Percentiles rank a stretch among this genome's conserved stretches.
These are phyloP conservation scores for Megamerina dolium DNA, from an alignment of 2,888 invertebrate genomes.

Conservation along the genomic window DNA sequence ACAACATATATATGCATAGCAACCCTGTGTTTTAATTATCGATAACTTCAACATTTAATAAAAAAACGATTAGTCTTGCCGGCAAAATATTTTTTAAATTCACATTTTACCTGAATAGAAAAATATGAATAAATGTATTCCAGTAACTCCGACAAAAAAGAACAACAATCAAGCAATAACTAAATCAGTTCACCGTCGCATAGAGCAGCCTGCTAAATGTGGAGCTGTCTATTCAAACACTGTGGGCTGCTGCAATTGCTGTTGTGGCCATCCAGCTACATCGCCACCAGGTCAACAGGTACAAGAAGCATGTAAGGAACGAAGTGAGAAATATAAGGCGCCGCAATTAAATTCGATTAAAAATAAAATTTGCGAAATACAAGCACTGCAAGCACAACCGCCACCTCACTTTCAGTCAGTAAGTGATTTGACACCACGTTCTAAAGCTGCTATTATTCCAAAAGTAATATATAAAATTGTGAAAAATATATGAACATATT, in stretches of 20 bases:
- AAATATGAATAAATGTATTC: not conserved
- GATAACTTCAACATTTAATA: too few species aligned
- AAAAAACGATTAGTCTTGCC: too few species aligned
- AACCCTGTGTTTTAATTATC: too few species aligned
- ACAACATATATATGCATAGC: too few species aligned
- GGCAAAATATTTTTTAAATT: too few species aligned
- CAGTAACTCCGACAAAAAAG: not conserved
- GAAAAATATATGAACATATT: too few species aligned
- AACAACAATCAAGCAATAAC: conserved; percentile 5
- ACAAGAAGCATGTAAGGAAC: conserved; percentile 7
- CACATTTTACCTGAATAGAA: not conserved
- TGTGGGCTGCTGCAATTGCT: not conserved
- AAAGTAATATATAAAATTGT: conserved; percentile 28
- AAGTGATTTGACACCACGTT: conserved; percentile 23
- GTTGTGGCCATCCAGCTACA: not conserved
- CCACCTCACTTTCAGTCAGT: conserved; percentile 3
- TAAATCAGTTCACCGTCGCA: conserved; percentile 58
- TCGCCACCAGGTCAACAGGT: not conserved
- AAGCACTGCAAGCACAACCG: conserved; percentile 17
- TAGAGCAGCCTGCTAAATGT: conserved; percentile 19
- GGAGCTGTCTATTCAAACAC: conserved; percentile 1
- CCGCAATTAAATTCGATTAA: conserved; percentile 32
- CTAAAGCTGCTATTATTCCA: conserved; percentile 30
- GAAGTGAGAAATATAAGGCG: conserved; percentile 19
- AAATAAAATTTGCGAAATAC: conserved; percentile 24